These are phyloP conservation scores for Otocyon megalotis DNA, from an alignment of 2,113 vertebrate species.

Conservation along the genomic window DNA sequence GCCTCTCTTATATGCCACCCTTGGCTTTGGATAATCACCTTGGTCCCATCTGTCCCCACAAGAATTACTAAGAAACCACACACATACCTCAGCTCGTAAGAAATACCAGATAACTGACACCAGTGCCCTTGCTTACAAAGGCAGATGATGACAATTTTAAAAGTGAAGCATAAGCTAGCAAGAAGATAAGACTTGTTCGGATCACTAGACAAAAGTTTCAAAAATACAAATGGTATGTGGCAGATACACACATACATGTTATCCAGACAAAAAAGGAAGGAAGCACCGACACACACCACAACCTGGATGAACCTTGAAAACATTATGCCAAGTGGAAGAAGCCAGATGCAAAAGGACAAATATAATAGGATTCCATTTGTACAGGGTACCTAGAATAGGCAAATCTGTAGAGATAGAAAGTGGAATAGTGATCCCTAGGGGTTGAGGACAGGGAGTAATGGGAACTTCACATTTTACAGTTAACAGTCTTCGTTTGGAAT, in stretches of 20 bases:
- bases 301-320: not conserved
- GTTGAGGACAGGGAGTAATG: not conserved
- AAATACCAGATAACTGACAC: accelerated
- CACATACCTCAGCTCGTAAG: not conserved
- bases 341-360: not conserved
- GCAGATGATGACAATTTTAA: not conserved
- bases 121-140: not conserved
- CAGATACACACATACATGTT: not conserved
- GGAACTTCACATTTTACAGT: not conserved
- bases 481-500: not conserved
- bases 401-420: not conserved
- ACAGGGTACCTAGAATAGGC: not conserved
- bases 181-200: not conserved
- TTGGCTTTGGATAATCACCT: not conserved
- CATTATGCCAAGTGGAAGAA: not conserved
- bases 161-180: not conserved
- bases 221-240: not conserved
- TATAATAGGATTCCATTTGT: not conserved
- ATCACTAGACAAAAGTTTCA: not conserved
- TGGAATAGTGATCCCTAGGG: not conserved
- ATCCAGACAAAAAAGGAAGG: not conserved
- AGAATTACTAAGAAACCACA: not conserved
- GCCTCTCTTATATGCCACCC: not conserved
- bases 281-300: not conserved
- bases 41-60: not conserved